Evolutionary conservation across 2,113 vertebrate species (phyloP).

Genomic region (Cheirogaleus medius): DNA sequence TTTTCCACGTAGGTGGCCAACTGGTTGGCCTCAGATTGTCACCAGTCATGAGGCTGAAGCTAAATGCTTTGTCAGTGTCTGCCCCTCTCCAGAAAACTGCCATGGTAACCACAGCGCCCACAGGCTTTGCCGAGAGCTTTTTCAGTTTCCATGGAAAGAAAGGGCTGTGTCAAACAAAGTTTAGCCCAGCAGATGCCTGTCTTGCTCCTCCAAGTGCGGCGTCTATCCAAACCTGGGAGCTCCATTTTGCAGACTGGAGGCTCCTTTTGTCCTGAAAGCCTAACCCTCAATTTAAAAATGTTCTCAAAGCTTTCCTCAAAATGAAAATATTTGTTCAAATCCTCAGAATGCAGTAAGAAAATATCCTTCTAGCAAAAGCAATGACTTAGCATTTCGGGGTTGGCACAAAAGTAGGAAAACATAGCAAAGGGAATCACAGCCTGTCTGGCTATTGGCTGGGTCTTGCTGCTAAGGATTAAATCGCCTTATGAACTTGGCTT

Average conservation of each 20-base stretch:
- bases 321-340: slow-evolving; percentile 82
- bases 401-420: slow-evolving; percentile 74
- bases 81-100: neutral
- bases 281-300: slow-evolving; percentile 77
- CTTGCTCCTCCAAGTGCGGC: neutral
- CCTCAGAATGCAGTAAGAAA: slow-evolving; percentile 81
- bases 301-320: slow-evolving; percentile 75
- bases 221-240: slow-evolving; percentile 8
- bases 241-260: neutral
- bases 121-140: slow-evolving; percentile 2
- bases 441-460: slow-evolving; percentile 61
- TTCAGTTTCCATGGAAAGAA: neutral
- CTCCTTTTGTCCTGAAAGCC: slow-evolving; percentile 50
- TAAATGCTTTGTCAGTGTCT: slow-evolving; percentile 46
- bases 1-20: slow-evolving; percentile 61
- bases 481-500: slow-evolving; percentile 73
- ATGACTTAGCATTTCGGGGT: slow-evolving; percentile 80
- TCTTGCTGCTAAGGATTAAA: slow-evolving; percentile 67
- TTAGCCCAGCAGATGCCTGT: neutral
- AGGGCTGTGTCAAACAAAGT: neutral
- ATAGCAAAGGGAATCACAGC: slow-evolving; percentile 55
- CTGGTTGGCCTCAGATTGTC: neutral
- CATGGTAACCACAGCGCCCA: slow-evolving; percentile 27
- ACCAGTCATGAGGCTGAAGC: slow-evolving; percentile 20
- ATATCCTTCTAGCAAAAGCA: slow-evolving; percentile 81